Conservation (phyloP, 2,113 vertebrate genomes). For the Sapayoa aenigma region DNA sequence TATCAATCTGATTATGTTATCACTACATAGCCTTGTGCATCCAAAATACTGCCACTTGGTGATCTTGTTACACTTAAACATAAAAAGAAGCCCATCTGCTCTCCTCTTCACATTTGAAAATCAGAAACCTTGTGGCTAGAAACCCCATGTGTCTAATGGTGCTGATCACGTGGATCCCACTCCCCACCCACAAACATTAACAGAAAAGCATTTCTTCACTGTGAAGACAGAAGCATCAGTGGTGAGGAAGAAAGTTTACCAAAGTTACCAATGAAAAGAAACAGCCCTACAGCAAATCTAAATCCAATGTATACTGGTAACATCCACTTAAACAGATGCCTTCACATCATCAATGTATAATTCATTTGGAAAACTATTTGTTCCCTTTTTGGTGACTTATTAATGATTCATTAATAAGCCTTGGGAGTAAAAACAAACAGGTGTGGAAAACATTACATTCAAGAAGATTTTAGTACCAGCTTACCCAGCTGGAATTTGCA, state of each 20-base stretch:
- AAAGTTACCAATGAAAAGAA: neutral
- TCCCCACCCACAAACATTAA: neutral
- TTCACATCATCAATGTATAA: neutral
- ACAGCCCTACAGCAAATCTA: neutral
- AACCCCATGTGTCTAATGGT: neutral
- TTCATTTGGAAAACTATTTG: constrained; percentile 28
- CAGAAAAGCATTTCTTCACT: neutral
- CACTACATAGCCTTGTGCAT: neutral
- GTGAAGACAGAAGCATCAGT: neutral
- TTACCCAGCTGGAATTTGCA: neutral
- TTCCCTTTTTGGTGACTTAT: constrained; percentile 10
- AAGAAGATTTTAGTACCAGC: neutral
- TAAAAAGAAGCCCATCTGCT: neutral
- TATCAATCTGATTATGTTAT: neutral
- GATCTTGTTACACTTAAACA: constrained; percentile 5
- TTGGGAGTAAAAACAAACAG: neutral
- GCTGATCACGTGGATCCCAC: neutral
- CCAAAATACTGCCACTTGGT: neutral
- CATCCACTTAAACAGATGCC: neutral
- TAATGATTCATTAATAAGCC: constrained; percentile 34
- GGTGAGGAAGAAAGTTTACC: neutral
- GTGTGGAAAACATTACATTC: neutral
- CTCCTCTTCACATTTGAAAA: neutral
- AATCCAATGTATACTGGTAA: neutral
- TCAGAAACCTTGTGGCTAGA: neutral